Base-by-base conservation (phyloP, 2,113 vertebrate genomes). In the Ifrita kowaldi region DNA sequence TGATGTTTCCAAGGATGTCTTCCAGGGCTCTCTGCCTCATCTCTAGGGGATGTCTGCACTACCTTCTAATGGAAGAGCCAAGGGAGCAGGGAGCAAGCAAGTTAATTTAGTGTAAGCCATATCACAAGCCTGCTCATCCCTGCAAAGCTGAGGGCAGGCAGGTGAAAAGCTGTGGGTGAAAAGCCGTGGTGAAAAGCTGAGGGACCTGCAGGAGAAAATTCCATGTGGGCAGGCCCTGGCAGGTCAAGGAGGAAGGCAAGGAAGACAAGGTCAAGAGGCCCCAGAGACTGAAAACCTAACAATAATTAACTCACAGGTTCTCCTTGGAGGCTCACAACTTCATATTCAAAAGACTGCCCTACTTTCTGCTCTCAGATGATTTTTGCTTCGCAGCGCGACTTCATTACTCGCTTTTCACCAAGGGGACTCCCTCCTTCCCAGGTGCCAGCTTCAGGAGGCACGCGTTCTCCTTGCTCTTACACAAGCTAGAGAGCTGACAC, bases 281-380 rank as follows among this genome's bases (percentile, higher is more conserved):
- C 60, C 28, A 78, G 86, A 87, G 89, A 63, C 86, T 41, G 47
- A 68, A 95, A 93, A 41, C 35, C 84, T 81, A 68, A 63, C 44
- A 88, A 69, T 95, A 93, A 94, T 93, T 95, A 96, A 95, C 64
- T 94, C 56, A 70, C 37, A 64, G 52, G n/a, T 27, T 74, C 30
- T 78, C 92, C 76, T 78, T 64, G 37, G 90, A 85, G 92, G 19
- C 22, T 86, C 41, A 56, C n/a, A 46, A 49, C 15, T 86, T 93
- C 69, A 63, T 60, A 76, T 90, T 74, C 79, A 90, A 46, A 86
- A 84, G 86, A 68, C n/a, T 95, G 93, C 81, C 95, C 96, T 90
- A 90, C 69, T 90, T 96, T 90, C 73, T 67, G 16, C 76, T 90
- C 92, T 89, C 90, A 87, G 73, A 53, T 71, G 60, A 75, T 78